Percentiles rank a stretch among this genome's conserved stretches.
Evolutionary conservation across 2,797 vertebrate genomes (phyloP).

Genomic region (Brachyalestes nurse): DNA sequence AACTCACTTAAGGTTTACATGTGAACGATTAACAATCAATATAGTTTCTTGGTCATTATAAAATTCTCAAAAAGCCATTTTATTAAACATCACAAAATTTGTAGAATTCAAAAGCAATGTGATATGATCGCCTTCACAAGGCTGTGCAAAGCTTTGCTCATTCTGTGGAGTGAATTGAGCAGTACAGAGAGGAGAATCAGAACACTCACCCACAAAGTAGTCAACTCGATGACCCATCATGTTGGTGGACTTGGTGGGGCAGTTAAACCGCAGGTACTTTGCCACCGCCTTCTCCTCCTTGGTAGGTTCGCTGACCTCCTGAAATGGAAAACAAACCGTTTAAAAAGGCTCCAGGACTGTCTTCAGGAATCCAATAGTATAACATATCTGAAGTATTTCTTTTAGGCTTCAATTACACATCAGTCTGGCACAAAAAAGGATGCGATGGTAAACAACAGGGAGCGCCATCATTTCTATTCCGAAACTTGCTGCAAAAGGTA

Average conservation of each 20-base stretch:
- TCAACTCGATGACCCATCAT: constrained; percentile 98
- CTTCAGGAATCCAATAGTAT: background rate
- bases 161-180: too few species aligned
- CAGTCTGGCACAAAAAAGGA: background rate
- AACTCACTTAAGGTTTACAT: too few species aligned
- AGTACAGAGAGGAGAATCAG: background rate
- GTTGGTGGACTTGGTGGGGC: constrained; percentile 97
- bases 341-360: background rate
- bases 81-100: too few species aligned
- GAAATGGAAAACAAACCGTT: background rate
- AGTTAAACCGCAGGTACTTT: constrained; percentile 97
- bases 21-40: too few species aligned
- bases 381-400: background rate
- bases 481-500: too few species aligned
- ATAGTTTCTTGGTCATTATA: too few species aligned
- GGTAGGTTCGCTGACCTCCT: constrained; percentile 97
- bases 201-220: constrained; percentile 92
- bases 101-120: too few species aligned
- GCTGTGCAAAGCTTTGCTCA: too few species aligned
- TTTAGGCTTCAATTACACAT: background rate
- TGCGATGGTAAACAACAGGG: background rate
- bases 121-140: too few species aligned
- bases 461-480: too few species aligned
- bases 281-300: constrained; percentile 98
- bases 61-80: too few species aligned